Evolutionary conservation across 30 jellyfish, hydroid and myxozoan genomes (phyloP), one percentile per base, ranked within the genome.

Genomic region (Clytia hemisphaerica): DNA sequence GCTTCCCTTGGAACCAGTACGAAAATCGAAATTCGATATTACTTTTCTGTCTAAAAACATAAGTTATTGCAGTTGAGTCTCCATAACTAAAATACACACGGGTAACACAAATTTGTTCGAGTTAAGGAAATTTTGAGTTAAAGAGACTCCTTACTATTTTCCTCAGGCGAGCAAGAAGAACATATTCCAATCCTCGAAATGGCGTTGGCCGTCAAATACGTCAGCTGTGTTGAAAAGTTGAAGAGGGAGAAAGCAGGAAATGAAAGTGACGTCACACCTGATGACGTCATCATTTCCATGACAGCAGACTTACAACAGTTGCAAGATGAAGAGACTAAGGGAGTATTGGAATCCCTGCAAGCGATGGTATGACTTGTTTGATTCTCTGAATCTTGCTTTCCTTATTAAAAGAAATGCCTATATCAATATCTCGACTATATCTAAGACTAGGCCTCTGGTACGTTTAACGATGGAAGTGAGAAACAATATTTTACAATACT

Each of bases 81-180:
- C n/a, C n/a, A n/a, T n/a, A n/a, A n/a, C n/a, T n/a, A n/a, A n/a
- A n/a, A n/a, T n/a, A n/a, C n/a, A n/a, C n/a, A n/a, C n/a, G n/a
- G n/a, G n/a, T n/a, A n/a, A n/a, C n/a, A n/a, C n/a, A n/a, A n/a
- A n/a, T n/a, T n/a, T n/a, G n/a, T n/a, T n/a, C n/a, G n/a, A n/a
- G n/a, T n/a, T n/a, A n/a, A n/a, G n/a, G n/a, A n/a, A 40, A 42
- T 16, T 42, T 16, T 42, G 54, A 42, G 10, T 40, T 40, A 40
- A 40, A 7, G 53, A 40, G 14, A 40, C 19, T 12, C 19, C 29
- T 14, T 28, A 37, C 45, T 55, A 18, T 35, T 40, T 19, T 24
- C 40, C 15, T 21, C 53, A 89, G 98, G 84, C 61, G 98, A 89
- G 72, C 95, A 82, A 59, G 98, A 89, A 46, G 95, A 81, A 54